phyloP scores from a whole-genome alignment of 64 coral and sea anemone species.

The Actinia tenebrosa region DNA sequence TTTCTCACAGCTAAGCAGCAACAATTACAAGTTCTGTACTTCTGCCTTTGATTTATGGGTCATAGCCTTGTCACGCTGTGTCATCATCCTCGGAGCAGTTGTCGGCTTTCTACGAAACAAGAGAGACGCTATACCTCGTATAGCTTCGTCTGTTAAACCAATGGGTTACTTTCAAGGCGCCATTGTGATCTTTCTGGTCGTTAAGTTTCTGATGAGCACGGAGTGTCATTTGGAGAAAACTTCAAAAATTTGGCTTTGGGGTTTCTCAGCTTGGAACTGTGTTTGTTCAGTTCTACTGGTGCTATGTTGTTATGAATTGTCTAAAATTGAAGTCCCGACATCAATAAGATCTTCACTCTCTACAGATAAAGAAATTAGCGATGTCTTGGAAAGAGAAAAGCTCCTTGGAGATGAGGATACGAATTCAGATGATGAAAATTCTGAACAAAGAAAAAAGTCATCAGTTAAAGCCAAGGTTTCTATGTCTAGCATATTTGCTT shows the following conservation, averaged over 20 bases:
- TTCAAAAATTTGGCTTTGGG: conserved; percentile 53
- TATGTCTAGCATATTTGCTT: conserved; percentile 71
- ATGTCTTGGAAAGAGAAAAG: conserved; percentile 61
- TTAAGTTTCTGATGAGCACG: conserved; percentile 75
- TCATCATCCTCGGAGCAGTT: conserved; percentile 42
- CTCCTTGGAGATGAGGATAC: conserved; percentile 16
- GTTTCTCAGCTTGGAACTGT: conserved; percentile 49
- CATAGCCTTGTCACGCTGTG: conserved; percentile 47
- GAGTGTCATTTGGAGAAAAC: conserved; percentile 46
- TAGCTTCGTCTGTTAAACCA: conserved; percentile 36
- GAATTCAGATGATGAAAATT: conserved; percentile 28
- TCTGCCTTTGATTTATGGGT: conserved; percentile 81
- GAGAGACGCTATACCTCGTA: conserved; percentile 57
- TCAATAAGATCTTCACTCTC: conserved; percentile 24
- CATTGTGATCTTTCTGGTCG: conserved; percentile 45
- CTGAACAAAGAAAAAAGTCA: conserved; percentile 17
- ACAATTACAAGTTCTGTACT: conserved; percentile 59
- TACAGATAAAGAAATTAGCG: conserved; percentile 69
- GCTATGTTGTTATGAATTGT: conserved; percentile 59
- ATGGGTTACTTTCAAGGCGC: conserved; percentile 45
- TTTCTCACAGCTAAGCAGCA: conserved; percentile 36
- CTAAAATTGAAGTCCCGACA: conserved; percentile 21
- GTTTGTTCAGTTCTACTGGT: conserved; percentile 36
- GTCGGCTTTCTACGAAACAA: conserved; percentile 53
- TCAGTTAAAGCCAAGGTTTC: conserved; percentile 47